Evolutionary conservation across 2,113 vertebrate species (phyloP).

Genomic region (Chinchilla lanigera): DNA sequence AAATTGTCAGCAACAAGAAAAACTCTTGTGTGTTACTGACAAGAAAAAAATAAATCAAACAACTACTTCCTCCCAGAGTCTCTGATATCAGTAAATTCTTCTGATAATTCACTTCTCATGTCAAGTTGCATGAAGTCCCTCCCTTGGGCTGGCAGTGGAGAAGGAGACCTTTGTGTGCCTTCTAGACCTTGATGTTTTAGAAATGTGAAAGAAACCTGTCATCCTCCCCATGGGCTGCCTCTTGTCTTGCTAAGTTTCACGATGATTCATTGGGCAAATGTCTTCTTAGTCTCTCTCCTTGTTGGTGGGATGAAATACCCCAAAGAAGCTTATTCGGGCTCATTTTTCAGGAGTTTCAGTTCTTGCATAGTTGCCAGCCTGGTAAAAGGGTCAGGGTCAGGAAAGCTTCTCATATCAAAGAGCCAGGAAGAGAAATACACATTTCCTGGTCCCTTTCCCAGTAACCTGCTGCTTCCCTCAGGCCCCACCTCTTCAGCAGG

Average conservation of each 20-base stretch:
- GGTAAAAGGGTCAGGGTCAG: neutral
- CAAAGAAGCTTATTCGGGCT: neutral
- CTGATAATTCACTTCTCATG: neutral
- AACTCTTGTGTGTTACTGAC: neutral
- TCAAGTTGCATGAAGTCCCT: neutral
- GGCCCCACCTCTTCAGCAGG: neutral
- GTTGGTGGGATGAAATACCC: neutral
- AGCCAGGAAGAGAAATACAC: neutral
- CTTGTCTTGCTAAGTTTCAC: neutral
- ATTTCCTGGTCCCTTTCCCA: neutral
- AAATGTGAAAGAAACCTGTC: neutral
- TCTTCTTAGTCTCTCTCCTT: neutral
- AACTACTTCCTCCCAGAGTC: neutral
- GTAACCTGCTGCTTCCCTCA: neutral
- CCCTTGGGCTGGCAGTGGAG: neutral
- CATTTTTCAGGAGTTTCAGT: neutral
- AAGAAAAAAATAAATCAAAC: neutral
- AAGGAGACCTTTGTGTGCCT: neutral
- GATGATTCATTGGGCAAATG: neutral
- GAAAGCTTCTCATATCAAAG: neutral
- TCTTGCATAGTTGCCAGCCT: neutral
- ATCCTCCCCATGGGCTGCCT: neutral
- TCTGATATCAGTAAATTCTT: neutral
- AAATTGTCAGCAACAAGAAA: slow-evolving; percentile 9
- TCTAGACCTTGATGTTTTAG: neutral